These are phyloP conservation scores for Aulostomus chinensis DNA, from an alignment of 2,797 vertebrate genomes.

Conservation along the genomic window DNA sequence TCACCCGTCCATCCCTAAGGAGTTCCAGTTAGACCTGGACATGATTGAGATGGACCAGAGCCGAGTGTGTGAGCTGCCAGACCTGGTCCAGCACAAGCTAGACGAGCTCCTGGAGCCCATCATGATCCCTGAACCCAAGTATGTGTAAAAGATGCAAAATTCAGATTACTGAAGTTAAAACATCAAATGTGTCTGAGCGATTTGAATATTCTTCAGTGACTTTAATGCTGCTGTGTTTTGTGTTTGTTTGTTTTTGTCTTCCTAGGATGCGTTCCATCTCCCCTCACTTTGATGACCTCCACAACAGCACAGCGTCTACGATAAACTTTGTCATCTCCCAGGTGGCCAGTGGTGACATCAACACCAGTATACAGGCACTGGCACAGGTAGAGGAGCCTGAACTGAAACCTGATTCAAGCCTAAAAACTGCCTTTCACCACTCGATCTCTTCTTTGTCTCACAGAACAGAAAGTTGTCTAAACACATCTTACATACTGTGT, in stretches of 20 bases:
- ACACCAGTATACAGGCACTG: conserved; percentile 96
- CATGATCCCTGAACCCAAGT: conserved; percentile 96
- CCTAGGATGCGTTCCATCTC: conserved; percentile 90
- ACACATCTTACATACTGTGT: no score
- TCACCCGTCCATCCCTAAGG: conserved; percentile 86
- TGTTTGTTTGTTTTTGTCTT: no score
- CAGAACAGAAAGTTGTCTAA: no score
- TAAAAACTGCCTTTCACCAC: no score
- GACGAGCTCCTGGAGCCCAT: conserved; percentile 97
- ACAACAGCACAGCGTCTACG: conserved; percentile 96
- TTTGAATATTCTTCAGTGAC: not conserved
- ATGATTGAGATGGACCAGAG: conserved; percentile 95
- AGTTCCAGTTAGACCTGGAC: conserved; percentile 97
- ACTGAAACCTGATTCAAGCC: no score
- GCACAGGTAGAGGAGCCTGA: conserved; percentile 90
- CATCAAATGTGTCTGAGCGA: not conserved
- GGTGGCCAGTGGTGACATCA: conserved; percentile 96
- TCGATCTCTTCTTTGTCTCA: no score
- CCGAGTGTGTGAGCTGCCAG: conserved; percentile 90
- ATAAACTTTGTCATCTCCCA: conserved; percentile 99
- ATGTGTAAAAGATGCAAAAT: not conserved
- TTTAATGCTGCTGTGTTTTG: not conserved
- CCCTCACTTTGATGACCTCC: conserved; percentile 95
- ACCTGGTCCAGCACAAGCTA: conserved; percentile 96
- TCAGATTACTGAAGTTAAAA: not conserved